Conservation (phyloP, 2,797 vertebrate species). For the Hybognathus amarus region DNA sequence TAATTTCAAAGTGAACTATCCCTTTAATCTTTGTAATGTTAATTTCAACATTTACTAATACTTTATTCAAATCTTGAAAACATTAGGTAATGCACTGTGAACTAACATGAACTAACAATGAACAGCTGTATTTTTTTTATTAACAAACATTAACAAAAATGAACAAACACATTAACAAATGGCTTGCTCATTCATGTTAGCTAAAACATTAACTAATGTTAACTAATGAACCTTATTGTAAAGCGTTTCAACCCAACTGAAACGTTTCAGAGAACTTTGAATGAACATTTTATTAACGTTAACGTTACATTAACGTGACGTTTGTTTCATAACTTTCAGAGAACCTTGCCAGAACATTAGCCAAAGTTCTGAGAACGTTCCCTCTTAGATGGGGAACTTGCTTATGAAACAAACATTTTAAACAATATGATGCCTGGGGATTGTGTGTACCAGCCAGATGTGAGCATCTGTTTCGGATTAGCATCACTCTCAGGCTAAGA, state of each 20-base stretch:
- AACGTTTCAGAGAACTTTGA: neutral
- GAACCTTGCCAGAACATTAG: neutral
- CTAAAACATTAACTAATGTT: no score
- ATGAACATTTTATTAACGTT: neutral
- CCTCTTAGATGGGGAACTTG: neutral
- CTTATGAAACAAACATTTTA: slow-evolving; percentile 21
- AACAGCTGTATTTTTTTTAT: no score
- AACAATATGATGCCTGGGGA: slow-evolving; percentile 21
- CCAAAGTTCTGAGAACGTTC: neutral
- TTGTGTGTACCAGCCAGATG: slow-evolving; percentile 12
- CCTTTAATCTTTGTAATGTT: no score
- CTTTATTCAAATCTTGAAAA: no score
- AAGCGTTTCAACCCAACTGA: neutral
- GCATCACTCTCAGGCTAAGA: slow-evolving; percentile 6
- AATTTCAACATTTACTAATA: no score
- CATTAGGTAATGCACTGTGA: no score
- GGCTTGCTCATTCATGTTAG: no score
- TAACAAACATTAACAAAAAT: no score
- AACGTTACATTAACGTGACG: neutral
- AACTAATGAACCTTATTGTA: no score
- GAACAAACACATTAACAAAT: no score
- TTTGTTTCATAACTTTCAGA: neutral
- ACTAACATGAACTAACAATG: no score
- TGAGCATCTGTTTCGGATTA: slow-evolving; percentile 29
- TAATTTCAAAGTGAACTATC: no score